Evolutionary conservation across 1,140 invertebrate genomes (phyloP).

Genomic region (Bemisia tabaci): DNA sequence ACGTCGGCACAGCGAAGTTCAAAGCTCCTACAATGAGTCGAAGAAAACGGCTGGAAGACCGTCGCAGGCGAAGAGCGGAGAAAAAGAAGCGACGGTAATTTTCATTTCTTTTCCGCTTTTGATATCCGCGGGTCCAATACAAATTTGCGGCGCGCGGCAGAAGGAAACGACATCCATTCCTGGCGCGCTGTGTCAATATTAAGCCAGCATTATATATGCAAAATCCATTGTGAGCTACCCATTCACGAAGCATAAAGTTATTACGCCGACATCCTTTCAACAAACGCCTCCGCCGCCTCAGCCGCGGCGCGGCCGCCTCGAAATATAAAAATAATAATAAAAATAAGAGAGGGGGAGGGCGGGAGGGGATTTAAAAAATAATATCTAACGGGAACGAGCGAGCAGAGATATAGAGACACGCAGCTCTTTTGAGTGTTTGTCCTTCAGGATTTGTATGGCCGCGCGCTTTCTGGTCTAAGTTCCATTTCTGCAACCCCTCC

Average conservation of each 20-base stretch:
- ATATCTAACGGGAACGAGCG: background rate
- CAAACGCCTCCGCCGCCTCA: background rate
- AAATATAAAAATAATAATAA: slow-evolving; percentile 1
- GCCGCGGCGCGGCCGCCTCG: background rate
- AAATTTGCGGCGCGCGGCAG: too few relatives aligned
- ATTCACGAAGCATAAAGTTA: background rate
- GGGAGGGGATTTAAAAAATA: background rate
- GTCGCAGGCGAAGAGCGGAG: too few relatives aligned
- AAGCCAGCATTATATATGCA: background rate
- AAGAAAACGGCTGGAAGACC: too few relatives aligned
- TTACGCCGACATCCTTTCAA: background rate
- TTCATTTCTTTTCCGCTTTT: too few relatives aligned
- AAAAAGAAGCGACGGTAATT: too few relatives aligned
- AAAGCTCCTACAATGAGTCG: too few relatives aligned
- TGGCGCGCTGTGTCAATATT: background rate
- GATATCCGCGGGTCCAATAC: too few relatives aligned
- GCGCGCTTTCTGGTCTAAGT: too few relatives aligned
- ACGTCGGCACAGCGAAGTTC: too few relatives aligned
- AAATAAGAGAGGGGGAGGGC: background rate
- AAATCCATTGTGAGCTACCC: background rate
- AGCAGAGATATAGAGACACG: background rate
- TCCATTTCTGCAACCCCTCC: too few relatives aligned
- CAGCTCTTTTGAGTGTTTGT: background rate
- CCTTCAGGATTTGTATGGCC: background rate
- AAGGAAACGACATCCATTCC: background rate